Evolutionary conservation across 2,888 invertebrate species (phyloP), one percentile per base, ranked within the genome.

Genomic region (Eupsilia transversa): DNA sequence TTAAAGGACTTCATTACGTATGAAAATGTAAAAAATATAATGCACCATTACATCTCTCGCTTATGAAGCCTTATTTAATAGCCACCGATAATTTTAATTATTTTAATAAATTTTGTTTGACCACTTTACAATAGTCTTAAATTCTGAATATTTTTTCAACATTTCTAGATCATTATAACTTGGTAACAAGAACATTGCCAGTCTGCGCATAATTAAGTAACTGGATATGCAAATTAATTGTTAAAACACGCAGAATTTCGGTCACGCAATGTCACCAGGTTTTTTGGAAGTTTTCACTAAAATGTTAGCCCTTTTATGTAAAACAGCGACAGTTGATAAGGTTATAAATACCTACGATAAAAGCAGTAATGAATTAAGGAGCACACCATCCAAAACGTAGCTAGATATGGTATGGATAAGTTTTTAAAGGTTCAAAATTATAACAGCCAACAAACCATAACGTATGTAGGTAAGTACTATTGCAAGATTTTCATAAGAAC

Each of bases 161-260:
- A 38, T 33, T 66, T 33, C n/a, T 1, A 75, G 66, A 63, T 76
- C 61, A 59, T 54, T 66, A 56, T 30, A 78, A 33, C 67, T 80
- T 70, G 60, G 54, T 67, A 59, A 38, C n/a, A 73, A 69, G 60
- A 49, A 46, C 76, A 56, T 86, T 74, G 71, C 80, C 79, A 63
- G 77, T 75, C 83, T 79, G 83, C 59, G 72, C 76, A 61, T 78
- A 76, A 79, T 72, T 66, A 57, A 73, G 71, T 65, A 56, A 72
- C 69, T 67, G 63, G 75, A 82, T 83, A 87, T 85, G 87, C 71
- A 79, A 85, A 87, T 86, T 74, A 80, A 75, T 72, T 78, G 75
- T 79, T 74, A 70, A 83, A 86, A 84, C 87, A 87, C 87, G 86
- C 85, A 65, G 76, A 77, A 76, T 79, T 72, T 64, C 30, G 20